A percentile compares a stretch with the other conserved stretches of the same genome.
Evolutionary conservation across 2,797 vertebrate genomes (phyloP).

Genomic region (Hirundo rustica): DNA sequence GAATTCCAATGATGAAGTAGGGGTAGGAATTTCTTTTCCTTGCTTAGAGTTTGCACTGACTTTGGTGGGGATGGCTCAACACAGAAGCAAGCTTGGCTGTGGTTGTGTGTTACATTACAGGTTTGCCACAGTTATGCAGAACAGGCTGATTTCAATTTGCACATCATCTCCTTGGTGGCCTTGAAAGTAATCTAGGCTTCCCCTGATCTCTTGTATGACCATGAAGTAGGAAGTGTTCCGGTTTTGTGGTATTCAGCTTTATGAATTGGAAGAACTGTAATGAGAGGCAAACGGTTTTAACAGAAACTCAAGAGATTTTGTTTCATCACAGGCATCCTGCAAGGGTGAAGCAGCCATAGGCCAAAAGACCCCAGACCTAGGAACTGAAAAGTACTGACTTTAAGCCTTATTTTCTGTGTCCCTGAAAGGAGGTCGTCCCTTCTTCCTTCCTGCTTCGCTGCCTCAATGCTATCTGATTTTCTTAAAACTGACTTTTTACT

Average conservation of each 20-base stretch:
- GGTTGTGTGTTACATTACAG: not conserved
- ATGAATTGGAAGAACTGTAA: not conserved
- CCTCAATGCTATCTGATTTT: not conserved
- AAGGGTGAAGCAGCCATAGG: not conserved
- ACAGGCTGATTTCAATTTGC: not conserved
- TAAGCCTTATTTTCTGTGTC: not conserved
- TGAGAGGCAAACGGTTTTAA: not conserved
- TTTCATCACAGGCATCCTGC: not conserved
- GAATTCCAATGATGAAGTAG: not conserved
- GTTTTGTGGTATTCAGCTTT: not conserved
- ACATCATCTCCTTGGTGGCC: not conserved
- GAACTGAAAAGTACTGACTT: not conserved
- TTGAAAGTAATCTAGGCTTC: not conserved
- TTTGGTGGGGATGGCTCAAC: not conserved
- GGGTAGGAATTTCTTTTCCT: not conserved
- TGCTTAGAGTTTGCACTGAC: not conserved
- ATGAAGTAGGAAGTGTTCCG: not conserved
- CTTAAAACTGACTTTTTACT: not conserved
- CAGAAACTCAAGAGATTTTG: not conserved
- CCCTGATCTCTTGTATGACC: not conserved
- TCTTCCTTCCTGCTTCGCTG: not conserved
- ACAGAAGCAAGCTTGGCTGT: not conserved
- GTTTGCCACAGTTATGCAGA: not conserved
- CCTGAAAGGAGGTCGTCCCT: not conserved
- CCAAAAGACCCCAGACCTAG: fast-evolving